A percentile compares a stretch with the other conserved stretches of the same genome.
These are phyloP conservation scores for Drosophila athabasca DNA, from an alignment of 1,140 invertebrate genomes.

Conservation along the genomic window DNA sequence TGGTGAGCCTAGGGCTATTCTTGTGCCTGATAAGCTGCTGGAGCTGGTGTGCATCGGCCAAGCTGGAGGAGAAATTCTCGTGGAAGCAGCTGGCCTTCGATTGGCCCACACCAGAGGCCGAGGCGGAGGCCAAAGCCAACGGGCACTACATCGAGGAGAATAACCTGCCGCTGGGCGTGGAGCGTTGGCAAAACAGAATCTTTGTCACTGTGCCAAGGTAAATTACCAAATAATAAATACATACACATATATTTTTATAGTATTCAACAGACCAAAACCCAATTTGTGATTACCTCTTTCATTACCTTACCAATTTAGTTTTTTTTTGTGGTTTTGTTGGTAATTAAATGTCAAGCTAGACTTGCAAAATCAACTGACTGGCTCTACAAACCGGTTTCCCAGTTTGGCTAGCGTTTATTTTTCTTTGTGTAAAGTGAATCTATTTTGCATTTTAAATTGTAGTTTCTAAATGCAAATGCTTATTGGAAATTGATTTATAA, in stretches of 20 bases:
- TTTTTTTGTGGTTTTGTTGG: conserved; percentile 25
- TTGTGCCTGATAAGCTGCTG: conserved; percentile 56
- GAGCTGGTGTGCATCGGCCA: conserved; percentile 47
- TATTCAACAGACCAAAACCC: conserved; percentile 11
- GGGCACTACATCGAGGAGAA: conserved; percentile 88
- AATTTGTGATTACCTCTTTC: conserved; percentile 23
- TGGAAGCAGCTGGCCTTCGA: conserved; percentile 89
- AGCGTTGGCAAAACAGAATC: conserved; percentile 89
- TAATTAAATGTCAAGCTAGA: conserved; percentile 60
- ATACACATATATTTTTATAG: background rate
- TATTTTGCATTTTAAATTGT: conserved; percentile 66
- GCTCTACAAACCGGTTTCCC: conserved; percentile 63
- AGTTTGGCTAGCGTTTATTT: conserved; percentile 24
- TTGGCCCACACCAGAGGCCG: conserved; percentile 87
- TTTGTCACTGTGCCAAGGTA: conserved; percentile 90
- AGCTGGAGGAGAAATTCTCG: conserved; percentile 86
- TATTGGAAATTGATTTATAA: conserved; percentile 27
- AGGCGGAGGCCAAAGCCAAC: conserved; percentile 86
- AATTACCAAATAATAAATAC: conserved; percentile 25
- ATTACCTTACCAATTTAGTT: conserved; percentile 25
- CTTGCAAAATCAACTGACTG: conserved; percentile 63
- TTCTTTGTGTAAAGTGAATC: conserved; percentile 34
- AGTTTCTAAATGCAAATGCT: conserved; percentile 68
- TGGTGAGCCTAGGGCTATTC: conserved; percentile 44
- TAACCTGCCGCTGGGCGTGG: conserved; percentile 90